Evolutionary conservation across 1,140 invertebrate species (phyloP), one percentile per base, ranked within the genome.

Genomic region (Ceratina japonica): DNA sequence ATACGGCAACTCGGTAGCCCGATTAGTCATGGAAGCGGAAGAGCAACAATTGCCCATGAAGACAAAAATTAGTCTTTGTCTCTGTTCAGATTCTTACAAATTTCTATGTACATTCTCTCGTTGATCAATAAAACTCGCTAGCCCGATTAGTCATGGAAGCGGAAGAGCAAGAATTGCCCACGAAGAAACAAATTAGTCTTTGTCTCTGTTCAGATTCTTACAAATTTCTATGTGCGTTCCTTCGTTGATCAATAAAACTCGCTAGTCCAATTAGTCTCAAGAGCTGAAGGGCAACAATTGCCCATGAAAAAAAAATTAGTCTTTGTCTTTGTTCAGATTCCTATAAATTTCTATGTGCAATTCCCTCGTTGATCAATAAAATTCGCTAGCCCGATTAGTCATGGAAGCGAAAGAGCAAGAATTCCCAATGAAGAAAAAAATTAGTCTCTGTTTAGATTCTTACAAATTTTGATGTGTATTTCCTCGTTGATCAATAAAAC

Each of bases 351-450:
- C 10, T 44, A 8, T 44, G 37, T 44, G 10, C 37, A n/a, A 44
- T 44, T 7, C 37, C 37, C 10, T 7, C 10, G 10, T 7, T 44
- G 37, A 44, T 44, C 10, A 44, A 44, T 44, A 7, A 44, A 8
- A 44, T n/a, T n/a, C n/a, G 80, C 84, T 80, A 65, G 64, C 72
- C 70, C 31, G 61, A 80, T 80, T 81, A 76, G 68, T 70, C 73
- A 64, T 20, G 5, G 73, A 75, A 70, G 65, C 71, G 62, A 24
- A 68, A 71, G 61, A 75, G 58, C 75, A 62, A 52, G 52, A 64
- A 51, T 72, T 52, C 27, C 52, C 51, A 51, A 58, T 37, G 18
- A 12, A 18, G 70, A 74, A 59, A 31, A 44, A 44, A 44, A 44
- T 8, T 10, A 44, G 37, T 44, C 37, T 44, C 2, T 10, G 2